Percentiles rank a stretch among this genome's conserved stretches.
Evolutionary conservation across 2,888 invertebrate genomes (phyloP).

Genomic region (Drosophila mulleri): DNA sequence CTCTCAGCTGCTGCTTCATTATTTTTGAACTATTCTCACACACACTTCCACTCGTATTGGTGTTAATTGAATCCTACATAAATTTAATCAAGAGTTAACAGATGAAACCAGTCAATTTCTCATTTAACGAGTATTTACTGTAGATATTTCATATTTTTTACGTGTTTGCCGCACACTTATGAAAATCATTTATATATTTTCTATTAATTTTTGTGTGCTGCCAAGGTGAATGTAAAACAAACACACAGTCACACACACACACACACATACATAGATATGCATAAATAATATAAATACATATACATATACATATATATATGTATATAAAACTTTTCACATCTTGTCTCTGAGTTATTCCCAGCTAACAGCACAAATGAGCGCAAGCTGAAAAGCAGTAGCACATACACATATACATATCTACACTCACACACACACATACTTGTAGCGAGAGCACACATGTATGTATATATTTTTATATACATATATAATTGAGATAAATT

Average conservation of each 20-base stretch:
- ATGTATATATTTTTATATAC: slow-evolving; percentile 19
- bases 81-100: background rate
- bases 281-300: background rate
- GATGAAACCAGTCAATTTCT: background rate
- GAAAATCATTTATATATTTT: slow-evolving; percentile 64
- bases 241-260: slow-evolving; percentile 21
- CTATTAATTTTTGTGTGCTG: slow-evolving; percentile 68
- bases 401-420: slow-evolving; percentile 12
- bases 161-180: slow-evolving; percentile 51
- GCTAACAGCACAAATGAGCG: slow-evolving; percentile 43
- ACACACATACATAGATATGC: background rate
- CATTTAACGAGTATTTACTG: slow-evolving; percentile 30
- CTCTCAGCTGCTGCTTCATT: background rate
- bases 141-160: slow-evolving; percentile 59
- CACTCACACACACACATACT: slow-evolving; percentile 4
- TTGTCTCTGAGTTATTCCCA: slow-evolving; percentile 50
- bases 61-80: background rate
- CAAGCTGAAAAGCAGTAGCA: slow-evolving; percentile 46
- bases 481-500: slow-evolving; percentile 79
- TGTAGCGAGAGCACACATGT: background rate
- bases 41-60: background rate
- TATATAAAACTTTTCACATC: slow-evolving; percentile 57
- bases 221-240: slow-evolving; percentile 77
- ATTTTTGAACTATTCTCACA: too few species aligned
- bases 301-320: background rate